Percentiles rank a stretch among this genome's conserved stretches.
Evolutionary conservation across 1,140 invertebrate genomes (phyloP).

Genomic region (Hirudo medicinalis): DNA sequence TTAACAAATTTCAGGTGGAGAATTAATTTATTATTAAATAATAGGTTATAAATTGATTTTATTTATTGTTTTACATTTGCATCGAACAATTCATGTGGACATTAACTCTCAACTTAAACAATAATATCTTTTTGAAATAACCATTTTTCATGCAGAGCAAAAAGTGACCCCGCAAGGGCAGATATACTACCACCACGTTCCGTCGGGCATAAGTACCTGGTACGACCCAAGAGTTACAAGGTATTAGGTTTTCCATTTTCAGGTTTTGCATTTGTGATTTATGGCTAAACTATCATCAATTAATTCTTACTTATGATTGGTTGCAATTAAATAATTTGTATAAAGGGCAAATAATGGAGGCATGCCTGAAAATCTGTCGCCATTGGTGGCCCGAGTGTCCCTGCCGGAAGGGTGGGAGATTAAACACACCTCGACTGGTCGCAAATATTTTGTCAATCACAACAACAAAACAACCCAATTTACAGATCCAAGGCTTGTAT

Average conservation of each 20-base stretch:
- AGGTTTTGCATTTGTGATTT: neutral
- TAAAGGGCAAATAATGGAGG: neutral
- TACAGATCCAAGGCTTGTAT: constrained; percentile 53
- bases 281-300: too few relatives aligned
- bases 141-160: constrained; percentile 51
- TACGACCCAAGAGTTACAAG: constrained; percentile 47
- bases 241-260: constrained; percentile 23
- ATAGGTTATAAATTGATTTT: too few relatives aligned
- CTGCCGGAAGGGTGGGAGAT: constrained; percentile 90
- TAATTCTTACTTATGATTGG: too few relatives aligned
- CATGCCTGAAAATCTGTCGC: neutral
- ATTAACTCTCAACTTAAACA: too few relatives aligned
- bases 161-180: constrained; percentile 88
- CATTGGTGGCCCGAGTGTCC: constrained; percentile 51
- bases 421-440: constrained; percentile 69
- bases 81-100: too few relatives aligned
- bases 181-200: constrained; percentile 86
- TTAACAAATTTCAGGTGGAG: too few relatives aligned
- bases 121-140: neutral
- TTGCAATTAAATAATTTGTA: neutral
- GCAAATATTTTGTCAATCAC: constrained; percentile 91
- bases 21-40: too few relatives aligned
- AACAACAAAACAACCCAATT: constrained; percentile 93
- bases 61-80: too few relatives aligned
- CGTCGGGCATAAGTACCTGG: constrained; percentile 83